Percentiles rank a stretch among this genome's conserved stretches.
Evolutionary conservation across 2,888 invertebrate genomes (phyloP).

Genomic region (Sipha maydis): DNA sequence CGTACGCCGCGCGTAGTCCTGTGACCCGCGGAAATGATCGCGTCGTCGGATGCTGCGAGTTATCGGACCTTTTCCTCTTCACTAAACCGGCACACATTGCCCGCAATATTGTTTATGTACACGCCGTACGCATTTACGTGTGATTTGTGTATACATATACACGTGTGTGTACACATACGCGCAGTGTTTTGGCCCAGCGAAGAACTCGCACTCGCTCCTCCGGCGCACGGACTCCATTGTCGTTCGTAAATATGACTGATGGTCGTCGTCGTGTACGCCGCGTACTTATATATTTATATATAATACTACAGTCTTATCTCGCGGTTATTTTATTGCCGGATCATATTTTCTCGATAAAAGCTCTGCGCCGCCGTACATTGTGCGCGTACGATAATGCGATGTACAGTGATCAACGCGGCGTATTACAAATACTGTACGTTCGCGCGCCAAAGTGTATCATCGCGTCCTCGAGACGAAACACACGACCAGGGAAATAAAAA

Average conservation of each 20-base stretch:
- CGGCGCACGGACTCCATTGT: slow-evolving; percentile 43
- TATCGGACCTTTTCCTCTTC: slow-evolving; percentile 61
- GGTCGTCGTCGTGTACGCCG: slow-evolving; percentile 7
- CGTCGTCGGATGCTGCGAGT: slow-evolving; percentile 28
- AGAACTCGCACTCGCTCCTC: slow-evolving; percentile 16
- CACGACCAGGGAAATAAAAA: too few relatives aligned
- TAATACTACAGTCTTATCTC: too few relatives aligned
- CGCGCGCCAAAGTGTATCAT: too few relatives aligned
- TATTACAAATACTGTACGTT: neutral
- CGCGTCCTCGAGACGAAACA: too few relatives aligned
- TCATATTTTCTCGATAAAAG: slow-evolving; percentile 28
- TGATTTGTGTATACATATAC: neutral
- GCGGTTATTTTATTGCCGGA: neutral
- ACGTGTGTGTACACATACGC: neutral
- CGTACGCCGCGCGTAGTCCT: slow-evolving; percentile 29
- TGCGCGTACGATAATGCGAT: neutral
- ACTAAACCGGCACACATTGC: slow-evolving; percentile 43
- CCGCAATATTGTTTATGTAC: neutral
- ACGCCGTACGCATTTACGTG: neutral
- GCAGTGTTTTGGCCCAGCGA: slow-evolving; percentile 19
- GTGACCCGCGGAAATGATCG: neutral
- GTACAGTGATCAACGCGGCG: too few relatives aligned
- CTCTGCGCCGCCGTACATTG: neutral
- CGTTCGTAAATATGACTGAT: slow-evolving; percentile 36
- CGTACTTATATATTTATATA: neutral